A percentile compares a stretch with the other conserved stretches of the same genome.
Conservation (phyloP, 2,113 vertebrate genomes). For the Oenanthe melanoleuca region DNA sequence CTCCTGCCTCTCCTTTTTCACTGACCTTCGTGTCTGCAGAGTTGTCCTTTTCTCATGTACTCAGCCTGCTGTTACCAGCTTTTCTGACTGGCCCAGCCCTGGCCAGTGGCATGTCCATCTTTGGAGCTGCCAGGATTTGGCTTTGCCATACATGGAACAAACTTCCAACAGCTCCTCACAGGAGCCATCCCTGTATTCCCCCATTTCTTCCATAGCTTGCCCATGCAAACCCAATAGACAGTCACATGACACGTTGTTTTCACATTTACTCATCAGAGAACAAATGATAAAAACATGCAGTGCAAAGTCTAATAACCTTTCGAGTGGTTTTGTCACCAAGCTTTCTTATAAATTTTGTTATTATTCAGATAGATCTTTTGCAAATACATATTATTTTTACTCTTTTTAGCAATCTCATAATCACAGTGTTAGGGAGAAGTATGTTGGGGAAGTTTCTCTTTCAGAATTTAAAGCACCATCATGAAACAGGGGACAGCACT, state of each 20-base stretch:
- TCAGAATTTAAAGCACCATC: neutral
- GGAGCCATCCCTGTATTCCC: neutral
- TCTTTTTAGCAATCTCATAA: neutral
- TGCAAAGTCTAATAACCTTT: neutral
- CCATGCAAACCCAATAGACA: fast-evolving
- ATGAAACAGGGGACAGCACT: neutral
- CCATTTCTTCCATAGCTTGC: neutral
- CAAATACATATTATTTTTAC: neutral
- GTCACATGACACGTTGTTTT: neutral
- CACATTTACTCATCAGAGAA: neutral
- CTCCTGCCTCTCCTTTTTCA: neutral
- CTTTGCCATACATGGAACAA: fast-evolving
- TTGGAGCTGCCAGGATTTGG: neutral
- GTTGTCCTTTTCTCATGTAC: neutral
- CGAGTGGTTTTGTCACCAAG: neutral
- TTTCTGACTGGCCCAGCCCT: neutral
- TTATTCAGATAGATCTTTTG: neutral
- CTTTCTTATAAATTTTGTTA: neutral
- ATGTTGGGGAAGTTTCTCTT: neutral
- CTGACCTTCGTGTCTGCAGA: neutral
- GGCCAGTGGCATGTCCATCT: fast-evolving
- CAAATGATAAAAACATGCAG: neutral
- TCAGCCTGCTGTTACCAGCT: neutral
- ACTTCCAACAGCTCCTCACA: neutral
- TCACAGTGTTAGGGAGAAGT: neutral